Conservation (phyloP, 2,888 invertebrate genomes). For the Antheraea yamamai region DNA sequence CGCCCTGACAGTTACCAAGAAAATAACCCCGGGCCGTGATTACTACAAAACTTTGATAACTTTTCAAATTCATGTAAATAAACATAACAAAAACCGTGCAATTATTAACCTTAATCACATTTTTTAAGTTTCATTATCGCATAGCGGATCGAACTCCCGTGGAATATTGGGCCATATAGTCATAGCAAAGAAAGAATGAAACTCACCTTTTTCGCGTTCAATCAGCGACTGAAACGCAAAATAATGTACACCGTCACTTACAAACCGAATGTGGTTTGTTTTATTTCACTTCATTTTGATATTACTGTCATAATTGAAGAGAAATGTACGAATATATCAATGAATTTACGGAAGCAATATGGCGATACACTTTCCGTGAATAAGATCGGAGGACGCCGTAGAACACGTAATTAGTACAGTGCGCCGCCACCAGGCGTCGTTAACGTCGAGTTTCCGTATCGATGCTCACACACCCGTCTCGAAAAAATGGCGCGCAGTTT, state of each 20-base stretch:
- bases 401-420: slow-evolving; percentile 80
- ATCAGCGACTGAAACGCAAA: slow-evolving; percentile 53
- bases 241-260: slow-evolving; percentile 60
- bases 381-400: slow-evolving; percentile 81
- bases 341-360: slow-evolving; percentile 81
- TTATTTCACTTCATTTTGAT: slow-evolving; percentile 74
- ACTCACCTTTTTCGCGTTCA: slow-evolving; percentile 75
- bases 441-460: slow-evolving; percentile 68
- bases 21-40: slow-evolving; percentile 52
- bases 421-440: slow-evolving; percentile 72
- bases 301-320: slow-evolving; percentile 79
- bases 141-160: slow-evolving; percentile 83
- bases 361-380: slow-evolving; percentile 82
- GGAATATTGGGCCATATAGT: slow-evolving; percentile 84
- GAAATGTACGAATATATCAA: slow-evolving; percentile 78
- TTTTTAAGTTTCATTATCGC: slow-evolving; percentile 84
- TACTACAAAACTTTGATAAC: slow-evolving; percentile 78
- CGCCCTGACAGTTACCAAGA: slow-evolving; percentile 63
- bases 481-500: slow-evolving; percentile 45
- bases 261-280: slow-evolving; percentile 58
- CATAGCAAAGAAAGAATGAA: slow-evolving; percentile 78
- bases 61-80: slow-evolving; percentile 83
- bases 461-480: slow-evolving; percentile 48
- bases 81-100: slow-evolving; percentile 83
- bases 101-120: slow-evolving; percentile 84